phyloP scores from a whole-genome alignment of 64 coral and sea anemone species.

The Dendrophyllia cribrosa region DNA sequence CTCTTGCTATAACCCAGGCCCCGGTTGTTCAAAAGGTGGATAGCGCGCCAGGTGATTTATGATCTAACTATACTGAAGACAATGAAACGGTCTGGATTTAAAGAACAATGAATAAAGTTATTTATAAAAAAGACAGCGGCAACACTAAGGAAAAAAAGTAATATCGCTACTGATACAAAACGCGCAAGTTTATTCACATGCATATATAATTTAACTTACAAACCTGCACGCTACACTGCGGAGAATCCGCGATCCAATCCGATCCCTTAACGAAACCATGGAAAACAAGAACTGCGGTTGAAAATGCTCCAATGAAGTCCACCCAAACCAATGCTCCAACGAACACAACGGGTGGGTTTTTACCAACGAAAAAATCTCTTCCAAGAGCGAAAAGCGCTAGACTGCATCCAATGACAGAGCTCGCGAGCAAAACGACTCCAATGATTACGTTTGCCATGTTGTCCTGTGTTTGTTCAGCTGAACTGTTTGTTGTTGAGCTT shows the following conservation, averaged over 20 bases:
- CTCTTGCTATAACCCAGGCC: no score
- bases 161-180: no score
- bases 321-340: slow-evolving; percentile 61
- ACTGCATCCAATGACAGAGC: slow-evolving; percentile 46
- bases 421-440: slow-evolving; percentile 26
- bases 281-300: slow-evolving; percentile 48
- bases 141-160: no score
- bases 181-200: background rate
- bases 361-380: slow-evolving; percentile 53
- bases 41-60: no score
- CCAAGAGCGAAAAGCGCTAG: slow-evolving; percentile 41
- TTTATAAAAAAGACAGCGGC: no score
- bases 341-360: slow-evolving; percentile 19
- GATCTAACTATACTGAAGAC: no score
- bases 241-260: slow-evolving; percentile 44
- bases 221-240: slow-evolving; percentile 66
- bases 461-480: slow-evolving; percentile 17
- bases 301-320: slow-evolving; percentile 60
- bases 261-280: slow-evolving; percentile 25
- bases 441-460: background rate
- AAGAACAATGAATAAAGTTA: no score
- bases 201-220: background rate
- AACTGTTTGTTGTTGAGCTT: background rate
- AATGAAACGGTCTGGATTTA: no score
- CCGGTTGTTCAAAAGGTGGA: no score